Conservation (phyloP, 1,140 invertebrate genomes). For the Trachymyrmex septentrionalis region DNA sequence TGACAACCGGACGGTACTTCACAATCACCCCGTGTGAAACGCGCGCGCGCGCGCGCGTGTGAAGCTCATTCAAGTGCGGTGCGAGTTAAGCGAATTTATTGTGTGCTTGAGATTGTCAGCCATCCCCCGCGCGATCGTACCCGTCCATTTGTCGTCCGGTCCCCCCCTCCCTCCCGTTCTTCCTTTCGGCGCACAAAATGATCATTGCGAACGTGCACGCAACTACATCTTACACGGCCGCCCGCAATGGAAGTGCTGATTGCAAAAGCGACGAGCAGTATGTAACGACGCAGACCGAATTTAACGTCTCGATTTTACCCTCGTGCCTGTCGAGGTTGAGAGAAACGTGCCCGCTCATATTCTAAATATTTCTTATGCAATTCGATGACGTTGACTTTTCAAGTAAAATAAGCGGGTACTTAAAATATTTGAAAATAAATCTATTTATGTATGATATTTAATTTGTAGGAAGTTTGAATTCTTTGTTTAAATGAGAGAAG, state of each 20-base stretch:
- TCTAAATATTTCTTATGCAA: background rate
- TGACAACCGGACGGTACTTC: constrained; percentile 43
- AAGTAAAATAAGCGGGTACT: background rate
- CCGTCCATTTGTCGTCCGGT: constrained; percentile 12
- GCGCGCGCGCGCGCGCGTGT: constrained; percentile 34
- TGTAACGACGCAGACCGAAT: constrained; percentile 25
- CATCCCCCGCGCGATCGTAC: constrained; percentile 11
- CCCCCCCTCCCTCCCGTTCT: background rate
- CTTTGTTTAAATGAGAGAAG: background rate
- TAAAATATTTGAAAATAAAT: background rate
- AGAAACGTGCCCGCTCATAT: background rate
- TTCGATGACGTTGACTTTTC: background rate
- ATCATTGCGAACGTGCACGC: constrained; percentile 63
- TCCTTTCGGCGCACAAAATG: constrained; percentile 59
- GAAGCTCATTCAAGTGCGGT: constrained; percentile 61
- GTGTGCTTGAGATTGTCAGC: constrained; percentile 12
- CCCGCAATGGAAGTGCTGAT: constrained; percentile 44
- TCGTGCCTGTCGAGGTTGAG: background rate
- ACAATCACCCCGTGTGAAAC: constrained; percentile 51
- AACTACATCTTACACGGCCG: constrained; percentile 57
- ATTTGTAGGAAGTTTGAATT: background rate
- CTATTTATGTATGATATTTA: background rate
- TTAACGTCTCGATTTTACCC: constrained; percentile 6
- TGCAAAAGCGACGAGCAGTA: constrained; percentile 46
- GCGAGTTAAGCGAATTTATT: constrained; percentile 63